Evolutionary conservation across 2,113 vertebrate genomes (phyloP).

Genomic region (Eolophus roseicapilla): DNA sequence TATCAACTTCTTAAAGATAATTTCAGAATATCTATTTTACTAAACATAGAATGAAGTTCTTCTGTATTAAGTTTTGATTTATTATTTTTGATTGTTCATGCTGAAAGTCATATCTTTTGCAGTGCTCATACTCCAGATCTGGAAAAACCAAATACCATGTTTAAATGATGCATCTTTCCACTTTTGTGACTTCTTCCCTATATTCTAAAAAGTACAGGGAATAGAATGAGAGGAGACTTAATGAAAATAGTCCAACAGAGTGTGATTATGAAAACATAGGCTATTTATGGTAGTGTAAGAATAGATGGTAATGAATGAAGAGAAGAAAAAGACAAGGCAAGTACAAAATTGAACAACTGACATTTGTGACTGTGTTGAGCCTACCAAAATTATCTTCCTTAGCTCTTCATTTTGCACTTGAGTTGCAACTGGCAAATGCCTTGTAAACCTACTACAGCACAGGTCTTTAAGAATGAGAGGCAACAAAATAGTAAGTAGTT

Average conservation of each 20-base stretch:
- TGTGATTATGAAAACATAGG: not conserved
- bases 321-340: not conserved
- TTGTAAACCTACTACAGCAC: not conserved
- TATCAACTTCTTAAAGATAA: not conserved
- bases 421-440: not conserved
- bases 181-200: not conserved
- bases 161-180: not conserved
- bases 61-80: not conserved
- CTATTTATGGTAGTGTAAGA: not conserved
- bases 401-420: not conserved
- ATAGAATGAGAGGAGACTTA: not conserved
- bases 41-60: not conserved
- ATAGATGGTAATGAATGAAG: not conserved
- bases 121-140: not conserved
- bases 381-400: not conserved
- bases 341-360: not conserved
- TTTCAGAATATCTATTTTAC: not conserved
- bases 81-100: not conserved
- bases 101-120: rapidly evolving
- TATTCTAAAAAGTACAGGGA: not conserved
- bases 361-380: not conserved
- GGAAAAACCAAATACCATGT: not conserved
- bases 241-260: not conserved
- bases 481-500: not conserved
- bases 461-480: not conserved